Base-by-base conservation (phyloP, 92 coral and sea anemone genomes). In the Phymanthus crucifer region DNA sequence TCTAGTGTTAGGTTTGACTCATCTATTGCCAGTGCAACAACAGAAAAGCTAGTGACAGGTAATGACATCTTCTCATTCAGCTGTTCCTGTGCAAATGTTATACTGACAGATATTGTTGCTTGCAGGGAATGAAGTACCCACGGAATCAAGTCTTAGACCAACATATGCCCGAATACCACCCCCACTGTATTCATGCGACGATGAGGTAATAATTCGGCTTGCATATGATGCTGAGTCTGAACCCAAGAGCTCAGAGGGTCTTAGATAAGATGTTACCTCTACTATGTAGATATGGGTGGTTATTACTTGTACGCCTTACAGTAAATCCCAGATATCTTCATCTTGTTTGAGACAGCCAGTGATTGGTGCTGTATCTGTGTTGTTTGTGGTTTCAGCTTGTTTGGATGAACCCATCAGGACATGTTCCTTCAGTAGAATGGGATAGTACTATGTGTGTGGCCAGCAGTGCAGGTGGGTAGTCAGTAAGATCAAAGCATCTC, bases 351-450 rank as follows among this genome's bases (percentile, higher is more conserved):
- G 43, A 38, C 43, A 38, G 3, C 9, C 43, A 38, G 43, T 38
- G 9, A 38, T 38, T 3, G 1, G 14, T 43, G 8, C 40, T 37
- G 40, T 37, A 6, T 10, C 48, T 7, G 48, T 43, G 48, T 43
- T 43, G 16, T 43, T 43, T 43, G 1, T 40, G 78, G 4, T 32
- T 67, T 32, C 75, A 94, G 98, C 86, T 95, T 29, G 92, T 95
- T 46, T 95, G 99, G 99, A 95, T 95, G 99, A 95, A 95, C 47
- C 99, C 99, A 31, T 86, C 93, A 47, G 96, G 91, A 72, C 87
- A 83, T 26, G 83, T 82, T 23, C 96, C 91, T 38, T 58, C 86
- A 1, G 87, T 95, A 37, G 99, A 95, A 54, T 95, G 99, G 99
- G 99, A 95, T 86, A 90, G 85, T 65, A 90, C 89, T 34, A 83